Base-by-base conservation (phyloP, 92 coral and sea anemone genomes). In the Virgularia gustaviana region DNA sequence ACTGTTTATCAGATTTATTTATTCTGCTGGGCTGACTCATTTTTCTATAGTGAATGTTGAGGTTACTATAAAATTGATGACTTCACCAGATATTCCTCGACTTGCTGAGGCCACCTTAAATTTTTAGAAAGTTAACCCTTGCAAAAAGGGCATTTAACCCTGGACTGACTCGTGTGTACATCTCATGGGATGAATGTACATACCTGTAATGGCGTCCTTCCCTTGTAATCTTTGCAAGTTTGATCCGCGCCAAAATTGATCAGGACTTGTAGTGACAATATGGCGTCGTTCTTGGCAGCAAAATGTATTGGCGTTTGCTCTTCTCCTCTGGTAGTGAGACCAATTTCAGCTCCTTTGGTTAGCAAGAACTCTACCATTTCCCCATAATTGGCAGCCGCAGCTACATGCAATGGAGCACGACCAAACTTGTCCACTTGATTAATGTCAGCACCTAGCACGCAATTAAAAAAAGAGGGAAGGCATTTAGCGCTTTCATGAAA, bases 131-230 rank as follows among this genome's bases (percentile, higher is more conserved):
- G n/a, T n/a, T n/a, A n/a, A n/a, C n/a, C n/a, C n/a, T n/a, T n/a
- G n/a, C n/a, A n/a, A n/a, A n/a, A n/a, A n/a, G n/a, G n/a, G n/a
- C n/a, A n/a, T n/a, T n/a, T n/a, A n/a, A n/a, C n/a, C n/a, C n/a
- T n/a, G n/a, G n/a, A n/a, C n/a, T n/a, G n/a, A n/a, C 24, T 6
- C 6, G 18, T 28, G 8, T 6, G 57, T n/a, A 16, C 18, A 28
- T 51, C 24, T 51, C 18, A n/a, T 51, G 22, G 1, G 15, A 33
- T 55, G n/a, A n/a, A n/a, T n/a, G n/a, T n/a, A n/a, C n/a, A n/a
- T 65, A 65, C 72, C 55, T 65, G 72, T 9, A 65, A 56, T 22
- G 72, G 72, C 1, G 72, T 65, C 30, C 72, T 65, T 27, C 72
- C 72, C 35, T 65, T 65, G 39, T 65, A 41, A 65, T 65, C 72